phyloP scores from a whole-genome alignment of 2,113 vertebrate species.

The Nansenia antarctica region DNA sequence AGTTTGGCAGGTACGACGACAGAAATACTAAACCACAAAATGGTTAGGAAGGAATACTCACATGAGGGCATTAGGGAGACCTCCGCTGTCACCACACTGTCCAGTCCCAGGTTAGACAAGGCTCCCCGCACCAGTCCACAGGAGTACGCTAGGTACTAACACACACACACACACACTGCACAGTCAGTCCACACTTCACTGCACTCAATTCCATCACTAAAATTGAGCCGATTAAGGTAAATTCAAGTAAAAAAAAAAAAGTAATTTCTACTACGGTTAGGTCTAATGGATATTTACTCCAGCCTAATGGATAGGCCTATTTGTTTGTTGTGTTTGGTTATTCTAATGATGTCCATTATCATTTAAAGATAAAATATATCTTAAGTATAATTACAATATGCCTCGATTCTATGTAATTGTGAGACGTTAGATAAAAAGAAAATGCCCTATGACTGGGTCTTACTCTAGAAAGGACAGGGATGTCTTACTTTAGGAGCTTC shows the following conservation, averaged over 20 bases:
- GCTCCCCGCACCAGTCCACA: slow-evolving; percentile 83
- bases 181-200: too few species aligned
- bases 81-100: slow-evolving; percentile 82
- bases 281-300: too few species aligned
- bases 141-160: slow-evolving; percentile 84
- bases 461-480: background rate
- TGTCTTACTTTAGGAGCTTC: slow-evolving; percentile 82
- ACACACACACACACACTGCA: background rate
- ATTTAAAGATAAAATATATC: background rate
- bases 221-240: too few species aligned
- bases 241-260: too few species aligned
- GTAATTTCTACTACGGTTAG: too few species aligned
- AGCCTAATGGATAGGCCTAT: too few species aligned
- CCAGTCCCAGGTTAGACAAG: slow-evolving; percentile 80
- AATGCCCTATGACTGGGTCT: background rate
- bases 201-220: too few species aligned
- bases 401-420: background rate
- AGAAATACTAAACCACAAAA: too few species aligned
- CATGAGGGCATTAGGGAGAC: slow-evolving; percentile 82
- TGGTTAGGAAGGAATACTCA: slow-evolving; percentile 63
- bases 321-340: background rate
- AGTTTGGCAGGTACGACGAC: background rate
- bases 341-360: background rate
- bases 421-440: too few species aligned
- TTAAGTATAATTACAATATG: background rate